Conservation (phyloP, 2,797 vertebrate genomes). For the Micromesistius poutassou region DNA sequence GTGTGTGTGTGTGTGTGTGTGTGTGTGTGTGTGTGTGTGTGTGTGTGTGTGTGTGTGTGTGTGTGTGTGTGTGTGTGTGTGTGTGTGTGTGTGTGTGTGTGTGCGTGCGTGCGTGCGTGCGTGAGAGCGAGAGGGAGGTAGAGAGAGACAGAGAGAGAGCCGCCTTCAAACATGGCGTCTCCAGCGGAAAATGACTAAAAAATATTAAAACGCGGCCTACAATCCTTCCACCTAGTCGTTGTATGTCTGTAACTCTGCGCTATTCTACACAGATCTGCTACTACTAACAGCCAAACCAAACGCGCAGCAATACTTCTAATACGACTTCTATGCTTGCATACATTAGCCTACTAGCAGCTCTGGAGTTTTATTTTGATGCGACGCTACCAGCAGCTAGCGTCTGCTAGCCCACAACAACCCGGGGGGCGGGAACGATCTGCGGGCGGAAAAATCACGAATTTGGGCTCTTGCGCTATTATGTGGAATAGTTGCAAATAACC, state of each 20-base stretch:
- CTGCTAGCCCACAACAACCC: constrained; percentile 58
- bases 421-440: constrained; percentile 56
- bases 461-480: not conserved
- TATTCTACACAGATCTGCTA: constrained; percentile 16
- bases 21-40: too few species aligned
- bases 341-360: not conserved
- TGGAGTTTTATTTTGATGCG: constrained; percentile 76
- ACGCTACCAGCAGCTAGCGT: constrained; percentile 74
- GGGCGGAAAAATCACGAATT: constrained; percentile 11
- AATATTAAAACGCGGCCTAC: constrained; percentile 75
- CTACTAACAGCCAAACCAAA: not conserved
- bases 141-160: constrained; percentile 29
- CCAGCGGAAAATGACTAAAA: constrained; percentile 77
- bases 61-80: too few species aligned
- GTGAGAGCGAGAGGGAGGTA: constrained; percentile 7
- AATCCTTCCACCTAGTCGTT: constrained; percentile 32
- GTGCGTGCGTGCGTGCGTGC: too few species aligned
- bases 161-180: constrained; percentile 86
- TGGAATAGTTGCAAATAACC: not conserved
- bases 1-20: too few species aligned
- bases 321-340: not conserved
- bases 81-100: too few species aligned
- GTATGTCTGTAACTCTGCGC: not conserved
- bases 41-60: too few species aligned
- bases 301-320: not conserved